Base-by-base conservation (phyloP, 2,888 invertebrate species). In the Monopis laevigella region DNA sequence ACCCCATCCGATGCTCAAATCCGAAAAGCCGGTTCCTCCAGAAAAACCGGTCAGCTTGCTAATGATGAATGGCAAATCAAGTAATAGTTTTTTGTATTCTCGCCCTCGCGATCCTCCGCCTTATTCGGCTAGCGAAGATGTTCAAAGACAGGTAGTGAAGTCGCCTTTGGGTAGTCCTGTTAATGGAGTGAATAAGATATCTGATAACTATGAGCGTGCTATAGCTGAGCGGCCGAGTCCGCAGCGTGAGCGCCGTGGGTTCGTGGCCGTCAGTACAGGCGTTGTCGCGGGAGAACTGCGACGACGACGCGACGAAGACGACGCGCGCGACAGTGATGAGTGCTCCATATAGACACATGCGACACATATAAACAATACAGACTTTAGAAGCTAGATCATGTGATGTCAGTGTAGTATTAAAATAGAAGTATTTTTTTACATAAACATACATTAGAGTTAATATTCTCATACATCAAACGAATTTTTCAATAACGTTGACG, bases 321-420 rank as follows among this genome's bases (percentile, higher is more conserved):
- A 82, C 59, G 82, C 82, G 28, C 65, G 80, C 11, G 85, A 85
- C 55, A 85, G 85, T 54, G 85, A 86, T 58, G 86, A 86, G 59
- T 85, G 85, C 61, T 86, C 85, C 62, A 85, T 86, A 70, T 86
- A 45, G n/a, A n/a, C n/a, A n/a, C n/a, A n/a, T 24, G 24, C 24
- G n/a, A 4, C 30, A 4, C 29, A n/a, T n/a, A n/a, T n/a, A n/a
- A n/a, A n/a, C 17, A 26, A 39, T 27, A 39, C 16, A 10, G 14
- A 34, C 34, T 14, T 16, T 30, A 30, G 13, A 34, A n/a, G n/a
- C n/a, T n/a, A n/a, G n/a, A n/a, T n/a, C n/a, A n/a, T n/a, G n/a
- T n/a, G n/a, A n/a, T n/a, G n/a, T n/a, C n/a, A n/a, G n/a, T n/a
- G n/a, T n/a, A n/a, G n/a, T n/a, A n/a, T n/a, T n/a, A n/a, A n/a